Evolutionary conservation across 2,888 invertebrate species (phyloP), one percentile per base, ranked within the genome.

Genomic region (Andrena trimmerana): DNA sequence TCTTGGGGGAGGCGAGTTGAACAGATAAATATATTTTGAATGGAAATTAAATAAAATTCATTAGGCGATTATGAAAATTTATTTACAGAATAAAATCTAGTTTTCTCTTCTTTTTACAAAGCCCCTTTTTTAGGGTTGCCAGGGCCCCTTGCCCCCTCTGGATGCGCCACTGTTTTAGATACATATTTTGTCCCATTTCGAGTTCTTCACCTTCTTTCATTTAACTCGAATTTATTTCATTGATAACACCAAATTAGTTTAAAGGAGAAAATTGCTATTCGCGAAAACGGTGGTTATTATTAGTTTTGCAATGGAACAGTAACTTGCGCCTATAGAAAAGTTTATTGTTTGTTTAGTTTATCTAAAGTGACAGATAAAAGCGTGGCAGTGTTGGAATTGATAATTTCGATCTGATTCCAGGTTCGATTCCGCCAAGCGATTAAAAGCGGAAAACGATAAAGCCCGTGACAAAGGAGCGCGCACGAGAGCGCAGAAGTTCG

Each of bases 341-440:
- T 59, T 57, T 48, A 13, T 63, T 33, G 8, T 24, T 54, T 36
- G 24, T 16, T 48, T 63, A 60, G 33, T 81, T 81, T 83, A 76
- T 76, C 82, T 81, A 54, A 72, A 63, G 68, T 72, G 68, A 8
- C 52, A 65, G 76, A 81, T 81, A 69, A 63, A 71, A 57, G 20
- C 3, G 36, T 27, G 29, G 36, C 33, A 20, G n/a, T 33, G 33
- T n/a, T 29, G 24, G 33, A 72, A 48, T 60, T 69, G 83, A 82
- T 78, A 74, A 83, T 78, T 72, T 29, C 36, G 52, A 74, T 73
- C 52, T 78, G 78, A 74, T 83, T 83, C 59, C 78, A 83, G 83
- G 31, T 78, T 54, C 24, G 63, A 71, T 48, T 83, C 33, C 31
- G 73, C 29, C 42, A 31, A 67, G 59, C 59, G 63, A 77, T 73